phyloP scores from a whole-genome alignment of 2,888 invertebrate species.

The Aleiodes leptofemur region DNA sequence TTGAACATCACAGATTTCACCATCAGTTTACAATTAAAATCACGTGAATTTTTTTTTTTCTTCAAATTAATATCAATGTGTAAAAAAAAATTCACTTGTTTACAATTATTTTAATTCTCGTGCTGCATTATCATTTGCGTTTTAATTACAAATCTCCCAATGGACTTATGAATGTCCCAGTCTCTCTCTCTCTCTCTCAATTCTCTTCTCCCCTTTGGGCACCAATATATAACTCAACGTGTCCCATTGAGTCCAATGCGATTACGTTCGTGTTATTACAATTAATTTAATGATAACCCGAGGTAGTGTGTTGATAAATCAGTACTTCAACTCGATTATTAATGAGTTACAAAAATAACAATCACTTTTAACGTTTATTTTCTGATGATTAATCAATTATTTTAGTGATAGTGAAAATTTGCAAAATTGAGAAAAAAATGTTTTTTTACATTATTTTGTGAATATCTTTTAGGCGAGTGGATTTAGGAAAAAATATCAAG shows the following conservation, averaged over 20 bases:
- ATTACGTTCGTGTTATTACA: constrained; percentile 61
- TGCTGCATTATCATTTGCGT: constrained; percentile 13
- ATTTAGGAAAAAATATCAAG: too few species aligned
- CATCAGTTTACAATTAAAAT: neutral
- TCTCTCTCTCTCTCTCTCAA: neutral
- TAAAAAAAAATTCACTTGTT: neutral
- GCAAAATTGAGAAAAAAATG: too few species aligned
- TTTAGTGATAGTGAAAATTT: neutral
- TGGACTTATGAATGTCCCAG: constrained; percentile 5
- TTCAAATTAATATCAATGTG: too few species aligned
- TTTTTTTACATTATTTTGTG: too few species aligned
- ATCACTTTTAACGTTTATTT: neutral
- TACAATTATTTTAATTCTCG: neutral
- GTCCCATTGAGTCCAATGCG: constrained; percentile 35
- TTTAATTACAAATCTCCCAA: constrained; percentile 17
- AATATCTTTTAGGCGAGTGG: too few species aligned
- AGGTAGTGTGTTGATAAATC: constrained; percentile 35
- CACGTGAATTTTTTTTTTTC: neutral
- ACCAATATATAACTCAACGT: neutral
- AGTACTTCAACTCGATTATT: constrained; percentile 9
- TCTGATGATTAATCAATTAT: neutral
- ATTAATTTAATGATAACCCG: constrained; percentile 56
- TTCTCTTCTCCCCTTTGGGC: constrained; percentile 11
- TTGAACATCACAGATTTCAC: neutral
- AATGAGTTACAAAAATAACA: neutral